These are phyloP conservation scores for Epinephelus fuscoguttatus DNA, from an alignment of 2,113 vertebrate species.

Conservation along the genomic window DNA sequence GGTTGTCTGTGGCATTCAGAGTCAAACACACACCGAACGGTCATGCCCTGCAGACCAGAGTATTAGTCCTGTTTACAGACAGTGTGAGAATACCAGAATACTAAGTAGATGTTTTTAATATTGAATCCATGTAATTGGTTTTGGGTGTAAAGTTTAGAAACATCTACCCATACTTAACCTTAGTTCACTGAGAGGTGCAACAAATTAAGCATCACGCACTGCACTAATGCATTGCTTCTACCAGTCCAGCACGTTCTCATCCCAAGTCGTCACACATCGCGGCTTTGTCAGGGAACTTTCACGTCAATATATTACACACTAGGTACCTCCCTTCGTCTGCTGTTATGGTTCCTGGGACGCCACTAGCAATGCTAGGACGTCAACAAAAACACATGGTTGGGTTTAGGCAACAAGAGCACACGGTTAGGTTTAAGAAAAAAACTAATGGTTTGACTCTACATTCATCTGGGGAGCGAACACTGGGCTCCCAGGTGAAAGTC, in stretches of 20 bases:
- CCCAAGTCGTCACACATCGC: too few species aligned
- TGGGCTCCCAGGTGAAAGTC: too few species aligned
- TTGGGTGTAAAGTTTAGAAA: not conserved
- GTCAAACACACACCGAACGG: slow-evolving; percentile 23
- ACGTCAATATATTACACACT: too few species aligned
- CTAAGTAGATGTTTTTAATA: not conserved
- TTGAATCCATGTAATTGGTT: not conserved
- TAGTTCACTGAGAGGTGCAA: not conserved
- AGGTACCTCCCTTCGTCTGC: too few species aligned
- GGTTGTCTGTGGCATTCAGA: slow-evolving; percentile 23
- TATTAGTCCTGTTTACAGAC: not conserved
- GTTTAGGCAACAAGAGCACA: too few species aligned
- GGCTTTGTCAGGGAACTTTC: too few species aligned
- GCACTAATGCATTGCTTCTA: not conserved
- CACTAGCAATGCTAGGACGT: too few species aligned
- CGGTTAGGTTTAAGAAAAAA: too few species aligned
- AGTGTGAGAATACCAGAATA: not conserved
- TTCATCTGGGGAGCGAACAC: too few species aligned
- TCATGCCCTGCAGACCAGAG: slow-evolving; percentile 19
- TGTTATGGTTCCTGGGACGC: too few species aligned
- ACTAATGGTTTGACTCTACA: too few species aligned
- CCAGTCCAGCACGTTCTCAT: not conserved
- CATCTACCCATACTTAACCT: not conserved
- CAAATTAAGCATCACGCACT: not conserved
- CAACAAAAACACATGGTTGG: too few species aligned